phyloP scores from a whole-genome alignment of 2,888 invertebrate species.

The Torymus auratus region DNA sequence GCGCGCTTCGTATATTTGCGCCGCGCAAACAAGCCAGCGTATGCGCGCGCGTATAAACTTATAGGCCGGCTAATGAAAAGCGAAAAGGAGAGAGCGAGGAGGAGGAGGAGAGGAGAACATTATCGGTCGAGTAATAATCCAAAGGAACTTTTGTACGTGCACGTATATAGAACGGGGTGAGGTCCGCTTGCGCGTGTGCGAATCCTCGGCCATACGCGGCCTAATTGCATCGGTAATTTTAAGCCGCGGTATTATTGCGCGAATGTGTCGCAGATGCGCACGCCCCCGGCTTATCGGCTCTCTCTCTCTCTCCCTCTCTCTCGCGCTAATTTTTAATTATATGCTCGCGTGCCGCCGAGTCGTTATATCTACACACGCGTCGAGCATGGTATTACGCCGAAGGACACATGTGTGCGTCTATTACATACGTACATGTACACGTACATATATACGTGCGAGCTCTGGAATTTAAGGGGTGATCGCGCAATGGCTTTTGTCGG shows the following conservation, averaged over 20 bases:
- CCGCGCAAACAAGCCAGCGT: slow-evolving; percentile 17
- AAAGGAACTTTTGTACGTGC: no score
- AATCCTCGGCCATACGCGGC: neutral
- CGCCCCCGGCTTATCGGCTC: slow-evolving; percentile 12
- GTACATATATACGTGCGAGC: no score
- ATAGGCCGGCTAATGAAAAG: slow-evolving; percentile 12
- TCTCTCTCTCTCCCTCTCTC: neutral
- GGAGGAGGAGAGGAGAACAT: no score
- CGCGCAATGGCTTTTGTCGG: no score
- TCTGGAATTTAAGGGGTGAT: no score
- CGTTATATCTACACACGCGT: neutral
- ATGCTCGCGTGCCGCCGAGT: slow-evolving; percentile 28
- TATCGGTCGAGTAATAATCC: no score
- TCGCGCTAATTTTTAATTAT: slow-evolving; percentile 51
- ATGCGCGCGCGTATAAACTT: neutral
- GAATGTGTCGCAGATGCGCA: slow-evolving; percentile 16
- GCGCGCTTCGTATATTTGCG: neutral
- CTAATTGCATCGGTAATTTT: neutral
- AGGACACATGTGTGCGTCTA: no score
- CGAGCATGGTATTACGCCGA: no score
- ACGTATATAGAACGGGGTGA: no score
- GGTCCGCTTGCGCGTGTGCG: no score
- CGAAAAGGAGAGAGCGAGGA: no score
- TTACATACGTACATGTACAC: no score
- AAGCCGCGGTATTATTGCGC: slow-evolving; percentile 5